These are phyloP conservation scores for Mus pahari DNA, from an alignment of 2,113 vertebrate genomes.

Conservation along the genomic window DNA sequence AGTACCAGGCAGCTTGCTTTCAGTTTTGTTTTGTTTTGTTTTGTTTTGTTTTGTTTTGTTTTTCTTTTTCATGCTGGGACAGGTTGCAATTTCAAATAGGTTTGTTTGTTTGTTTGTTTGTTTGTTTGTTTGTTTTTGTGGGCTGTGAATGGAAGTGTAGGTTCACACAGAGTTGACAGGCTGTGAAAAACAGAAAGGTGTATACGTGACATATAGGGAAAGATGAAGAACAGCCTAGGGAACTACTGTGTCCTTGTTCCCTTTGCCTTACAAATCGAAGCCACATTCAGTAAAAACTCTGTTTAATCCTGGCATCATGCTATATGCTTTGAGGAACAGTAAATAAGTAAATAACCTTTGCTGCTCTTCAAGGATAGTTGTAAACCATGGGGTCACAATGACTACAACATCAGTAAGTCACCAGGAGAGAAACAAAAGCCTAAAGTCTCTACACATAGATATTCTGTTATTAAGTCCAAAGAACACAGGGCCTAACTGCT, in stretches of 20 bases:
- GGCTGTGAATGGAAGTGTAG: slow-evolving; percentile 42
- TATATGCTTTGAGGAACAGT: not conserved
- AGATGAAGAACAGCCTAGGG: not conserved
- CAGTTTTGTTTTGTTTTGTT: not conserved
- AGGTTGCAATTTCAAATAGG: slow-evolving; percentile 35
- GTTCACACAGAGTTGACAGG: slow-evolving; percentile 33
- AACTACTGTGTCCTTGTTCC: not conserved
- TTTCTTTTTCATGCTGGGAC: not conserved
- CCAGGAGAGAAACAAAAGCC: not conserved
- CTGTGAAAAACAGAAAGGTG: not conserved
- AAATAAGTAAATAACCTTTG: not conserved
- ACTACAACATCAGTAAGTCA: not conserved
- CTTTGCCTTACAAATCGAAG: not conserved
- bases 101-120: too few species aligned
- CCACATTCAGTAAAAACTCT: not conserved
- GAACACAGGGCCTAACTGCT: not conserved
- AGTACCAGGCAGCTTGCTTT: slow-evolving; percentile 55
- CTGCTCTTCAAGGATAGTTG: not conserved
- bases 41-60: not conserved
- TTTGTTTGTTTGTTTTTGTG: not conserved
- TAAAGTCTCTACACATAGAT: not conserved
- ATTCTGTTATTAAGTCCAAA: slow-evolving; percentile 22
- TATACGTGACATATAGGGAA: not conserved
- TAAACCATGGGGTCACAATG: not conserved
- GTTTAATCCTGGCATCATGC: not conserved